These are phyloP conservation scores for Plecturocebus donacophilus DNA, from an alignment of 2,113 vertebrate species.

Conservation along the genomic window DNA sequence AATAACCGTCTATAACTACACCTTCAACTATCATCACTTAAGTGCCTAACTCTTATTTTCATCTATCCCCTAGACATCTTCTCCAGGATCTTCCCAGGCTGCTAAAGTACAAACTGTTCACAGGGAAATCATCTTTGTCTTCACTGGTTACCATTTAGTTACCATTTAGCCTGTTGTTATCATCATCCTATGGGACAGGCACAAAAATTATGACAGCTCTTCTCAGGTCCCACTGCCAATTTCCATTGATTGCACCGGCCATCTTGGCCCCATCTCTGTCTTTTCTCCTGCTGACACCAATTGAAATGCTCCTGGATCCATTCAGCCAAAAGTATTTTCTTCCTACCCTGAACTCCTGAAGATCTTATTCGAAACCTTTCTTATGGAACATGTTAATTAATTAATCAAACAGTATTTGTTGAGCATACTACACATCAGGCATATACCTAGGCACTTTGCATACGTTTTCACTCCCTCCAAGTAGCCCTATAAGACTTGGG, in stretches of 20 bases:
- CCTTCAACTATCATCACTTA: background rate
- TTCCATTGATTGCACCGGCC: background rate
- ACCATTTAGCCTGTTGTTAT: background rate
- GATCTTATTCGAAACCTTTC: background rate
- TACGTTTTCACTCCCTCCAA: background rate
- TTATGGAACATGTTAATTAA: background rate
- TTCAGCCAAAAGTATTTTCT: background rate
- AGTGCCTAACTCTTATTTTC: background rate
- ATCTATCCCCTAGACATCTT: background rate
- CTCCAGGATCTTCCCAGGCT: background rate
- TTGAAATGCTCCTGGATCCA: background rate
- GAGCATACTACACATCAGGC: background rate
- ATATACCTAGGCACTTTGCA: background rate
- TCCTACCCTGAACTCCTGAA: background rate
- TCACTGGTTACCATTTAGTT: background rate
- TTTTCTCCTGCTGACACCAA: background rate
- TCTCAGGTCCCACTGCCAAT: background rate
- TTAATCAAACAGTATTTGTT: slow-evolving; percentile 10
- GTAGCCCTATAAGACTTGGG: background rate
- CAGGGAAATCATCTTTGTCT: background rate
- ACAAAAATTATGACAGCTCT: background rate
- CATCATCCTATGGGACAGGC: background rate
- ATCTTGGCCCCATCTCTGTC: background rate
- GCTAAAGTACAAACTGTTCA: background rate
- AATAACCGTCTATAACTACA: background rate